phyloP scores from a whole-genome alignment of 1,140 invertebrate genomes.

The Drosophila pseudoananassae region DNA sequence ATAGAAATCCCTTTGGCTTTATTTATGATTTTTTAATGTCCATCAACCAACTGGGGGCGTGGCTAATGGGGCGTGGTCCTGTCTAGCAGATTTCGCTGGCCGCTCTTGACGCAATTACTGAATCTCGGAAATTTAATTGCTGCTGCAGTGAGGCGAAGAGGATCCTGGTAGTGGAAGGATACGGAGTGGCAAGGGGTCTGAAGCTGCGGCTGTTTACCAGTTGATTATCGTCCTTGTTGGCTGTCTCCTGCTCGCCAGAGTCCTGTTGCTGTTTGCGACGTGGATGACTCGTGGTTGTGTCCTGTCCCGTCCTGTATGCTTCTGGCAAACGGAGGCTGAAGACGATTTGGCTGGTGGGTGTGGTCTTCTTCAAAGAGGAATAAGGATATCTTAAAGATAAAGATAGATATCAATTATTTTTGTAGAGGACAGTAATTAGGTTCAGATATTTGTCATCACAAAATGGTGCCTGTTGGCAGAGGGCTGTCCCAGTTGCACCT shows the following conservation, averaged over 20 bases:
- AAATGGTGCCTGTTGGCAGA: neutral
- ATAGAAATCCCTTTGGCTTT: constrained; percentile 4
- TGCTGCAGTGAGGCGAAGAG: neutral
- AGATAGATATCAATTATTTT: neutral
- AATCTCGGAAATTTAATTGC: constrained; percentile 33
- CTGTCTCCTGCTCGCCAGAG: neutral
- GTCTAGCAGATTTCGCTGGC: constrained; percentile 1
- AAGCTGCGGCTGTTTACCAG: constrained; percentile 5
- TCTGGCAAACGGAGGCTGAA: neutral
- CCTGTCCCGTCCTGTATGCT: neutral
- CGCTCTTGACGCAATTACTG: constrained; percentile 37
- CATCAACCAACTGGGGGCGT: constrained; percentile 20
- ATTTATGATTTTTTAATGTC: constrained; percentile 44
- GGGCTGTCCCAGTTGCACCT: neutral
- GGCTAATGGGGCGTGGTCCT: constrained; percentile 28
- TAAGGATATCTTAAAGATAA: neutral
- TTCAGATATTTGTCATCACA: neutral
- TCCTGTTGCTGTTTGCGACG: neutral
- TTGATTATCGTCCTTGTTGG: constrained; percentile 10
- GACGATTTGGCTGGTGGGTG: neutral
- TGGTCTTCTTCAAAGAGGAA: no score
- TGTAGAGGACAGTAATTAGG: neutral
- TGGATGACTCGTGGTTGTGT: neutral
- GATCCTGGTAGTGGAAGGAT: neutral
- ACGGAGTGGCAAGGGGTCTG: neutral